These are phyloP conservation scores for Eriocheir sinensis DNA, from an alignment of 1,140 invertebrate genomes.

Conservation along the genomic window DNA sequence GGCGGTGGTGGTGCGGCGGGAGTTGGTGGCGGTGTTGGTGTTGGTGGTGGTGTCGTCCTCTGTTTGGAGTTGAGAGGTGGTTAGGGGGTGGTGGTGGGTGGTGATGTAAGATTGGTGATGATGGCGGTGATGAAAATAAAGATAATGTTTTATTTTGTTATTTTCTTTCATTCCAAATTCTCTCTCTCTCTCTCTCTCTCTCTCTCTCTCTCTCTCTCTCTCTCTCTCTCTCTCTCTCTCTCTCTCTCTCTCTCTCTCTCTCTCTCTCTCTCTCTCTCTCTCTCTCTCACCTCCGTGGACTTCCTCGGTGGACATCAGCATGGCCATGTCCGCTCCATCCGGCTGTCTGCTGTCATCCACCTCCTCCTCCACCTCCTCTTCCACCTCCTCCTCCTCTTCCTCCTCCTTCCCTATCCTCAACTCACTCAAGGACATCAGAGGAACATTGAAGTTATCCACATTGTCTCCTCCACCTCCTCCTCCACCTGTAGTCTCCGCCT, in stretches of 20 bases:
- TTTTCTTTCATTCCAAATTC: neutral
- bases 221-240: neutral
- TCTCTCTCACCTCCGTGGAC: constrained; percentile 13
- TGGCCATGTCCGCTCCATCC: constrained; percentile 61
- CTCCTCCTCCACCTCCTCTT: constrained; percentile 16
- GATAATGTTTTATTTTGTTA: neutral
- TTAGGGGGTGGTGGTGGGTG: too few relatives aligned
- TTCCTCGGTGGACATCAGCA: constrained; percentile 53
- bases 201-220: neutral
- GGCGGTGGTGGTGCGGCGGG: constrained; percentile 17
- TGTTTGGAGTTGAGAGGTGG: too few relatives aligned
- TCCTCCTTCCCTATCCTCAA: constrained; percentile 13
- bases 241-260: neutral
- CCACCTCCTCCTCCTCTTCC: constrained; percentile 36
- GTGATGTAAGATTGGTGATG: neutral
- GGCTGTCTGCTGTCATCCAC: constrained; percentile 33
- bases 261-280: neutral
- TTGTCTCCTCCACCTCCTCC: constrained; percentile 9
- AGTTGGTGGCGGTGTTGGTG: constrained; percentile 51
- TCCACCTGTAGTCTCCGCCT: constrained; percentile 39
- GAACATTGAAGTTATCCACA: constrained; percentile 32
- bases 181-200: constrained; percentile 4
- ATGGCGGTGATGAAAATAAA: neutral
- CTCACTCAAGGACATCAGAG: constrained; percentile 49
- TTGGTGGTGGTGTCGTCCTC: neutral